These are phyloP conservation scores for Lamellibrachia luymesi DNA, from an alignment of 1,140 invertebrate genomes.

Conservation along the genomic window DNA sequence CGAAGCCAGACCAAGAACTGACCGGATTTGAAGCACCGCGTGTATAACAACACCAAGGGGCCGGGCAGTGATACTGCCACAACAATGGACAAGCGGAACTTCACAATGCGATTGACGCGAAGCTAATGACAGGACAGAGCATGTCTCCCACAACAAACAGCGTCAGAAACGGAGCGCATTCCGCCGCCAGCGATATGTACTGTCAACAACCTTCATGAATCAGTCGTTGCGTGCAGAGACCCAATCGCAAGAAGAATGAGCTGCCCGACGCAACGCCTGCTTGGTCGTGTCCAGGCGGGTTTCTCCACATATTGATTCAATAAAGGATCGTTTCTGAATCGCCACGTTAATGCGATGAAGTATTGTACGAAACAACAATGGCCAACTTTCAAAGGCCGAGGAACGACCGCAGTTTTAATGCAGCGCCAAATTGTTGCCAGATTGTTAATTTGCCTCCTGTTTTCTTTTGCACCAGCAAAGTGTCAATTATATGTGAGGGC, in stretches of 20 bases:
- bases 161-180: background rate
- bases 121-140: background rate
- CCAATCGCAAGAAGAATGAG: background rate
- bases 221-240: background rate
- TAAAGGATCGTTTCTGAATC: background rate
- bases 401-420: background rate
- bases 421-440: slow-evolving; percentile 2
- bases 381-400: background rate
- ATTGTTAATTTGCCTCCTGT: background rate
- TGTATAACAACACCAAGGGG: background rate
- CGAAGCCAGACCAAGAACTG: background rate
- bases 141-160: background rate
- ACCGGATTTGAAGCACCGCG: background rate
- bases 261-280: background rate
- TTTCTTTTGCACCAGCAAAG: background rate
- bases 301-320: background rate
- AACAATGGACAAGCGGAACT: background rate
- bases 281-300: background rate
- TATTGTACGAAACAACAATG: background rate
- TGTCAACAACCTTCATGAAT: background rate
- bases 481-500: background rate
- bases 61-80: background rate
- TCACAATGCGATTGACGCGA: background rate
- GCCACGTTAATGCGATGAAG: background rate
- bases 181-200: background rate